Percentiles rank a stretch among this genome's conserved stretches.
phyloP scores from a whole-genome alignment of 2,797 vertebrate genomes.

The Sarcophilus harrisii region DNA sequence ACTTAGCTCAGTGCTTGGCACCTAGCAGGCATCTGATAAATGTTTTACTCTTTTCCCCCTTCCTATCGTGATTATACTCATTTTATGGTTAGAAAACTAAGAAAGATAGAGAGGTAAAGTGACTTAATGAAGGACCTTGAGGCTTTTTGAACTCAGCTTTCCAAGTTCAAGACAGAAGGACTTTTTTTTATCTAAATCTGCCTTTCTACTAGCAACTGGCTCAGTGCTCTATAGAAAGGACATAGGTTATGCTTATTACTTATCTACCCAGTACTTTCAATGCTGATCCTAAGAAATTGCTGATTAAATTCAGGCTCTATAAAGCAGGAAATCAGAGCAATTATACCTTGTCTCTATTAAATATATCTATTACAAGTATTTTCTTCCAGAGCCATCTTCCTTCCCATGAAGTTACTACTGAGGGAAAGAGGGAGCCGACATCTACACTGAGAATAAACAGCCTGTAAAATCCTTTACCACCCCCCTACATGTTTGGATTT shows the following conservation, averaged over 20 bases:
- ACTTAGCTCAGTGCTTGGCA: neutral
- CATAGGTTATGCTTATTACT: neutral
- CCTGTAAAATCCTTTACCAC: neutral
- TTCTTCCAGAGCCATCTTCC: neutral
- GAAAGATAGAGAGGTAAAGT: neutral
- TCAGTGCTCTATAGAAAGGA: neutral
- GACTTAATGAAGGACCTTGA: too few relatives aligned
- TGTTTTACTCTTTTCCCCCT: neutral
- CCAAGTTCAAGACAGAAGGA: neutral
- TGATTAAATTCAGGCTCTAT: neutral
- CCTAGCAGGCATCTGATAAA: neutral
- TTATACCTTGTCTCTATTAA: neutral
- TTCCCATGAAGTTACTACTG: neutral
- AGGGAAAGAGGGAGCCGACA: neutral
- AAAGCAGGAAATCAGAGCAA: neutral
- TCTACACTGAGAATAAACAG: neutral
- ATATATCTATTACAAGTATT: neutral
- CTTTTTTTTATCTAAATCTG: neutral
- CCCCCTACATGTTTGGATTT: neutral
- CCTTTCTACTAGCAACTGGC: neutral
- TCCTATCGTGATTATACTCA: neutral
- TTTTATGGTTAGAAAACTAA: neutral
- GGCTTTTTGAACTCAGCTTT: neutral
- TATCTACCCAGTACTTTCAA: neutral
- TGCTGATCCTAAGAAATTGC: neutral